A percentile compares a stretch with the other conserved stretches of the same genome.
phyloP scores from a whole-genome alignment of 2,797 vertebrate species.

The Siniperca undulata region DNA sequence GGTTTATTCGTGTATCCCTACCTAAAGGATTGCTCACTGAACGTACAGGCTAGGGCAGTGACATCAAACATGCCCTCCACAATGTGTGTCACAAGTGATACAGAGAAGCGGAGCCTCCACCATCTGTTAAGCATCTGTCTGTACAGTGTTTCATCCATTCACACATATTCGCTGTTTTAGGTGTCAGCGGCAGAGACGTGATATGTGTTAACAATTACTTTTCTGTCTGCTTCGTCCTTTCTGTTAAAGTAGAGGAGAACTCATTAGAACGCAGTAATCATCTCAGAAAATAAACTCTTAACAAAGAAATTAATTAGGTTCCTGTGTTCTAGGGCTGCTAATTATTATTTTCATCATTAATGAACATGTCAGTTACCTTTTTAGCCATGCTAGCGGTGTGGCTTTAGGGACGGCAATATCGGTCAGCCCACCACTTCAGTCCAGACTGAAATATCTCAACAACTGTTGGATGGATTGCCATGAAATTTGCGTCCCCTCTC shows the following conservation, averaged over 20 bases:
- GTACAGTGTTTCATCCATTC: constrained; percentile 62
- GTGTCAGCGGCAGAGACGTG: constrained; percentile 54
- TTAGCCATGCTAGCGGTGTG: not conserved
- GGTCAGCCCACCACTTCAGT: not conserved
- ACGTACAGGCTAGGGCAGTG: constrained; percentile 35
- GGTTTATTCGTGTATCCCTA: constrained; percentile 21
- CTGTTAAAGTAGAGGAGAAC: constrained; percentile 11
- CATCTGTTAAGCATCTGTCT: constrained; percentile 79
- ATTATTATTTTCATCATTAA: not conserved
- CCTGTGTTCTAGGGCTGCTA: not conserved
- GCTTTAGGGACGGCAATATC: fast-evolving
- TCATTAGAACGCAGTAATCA: constrained; percentile 5
- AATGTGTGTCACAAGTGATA: constrained; percentile 66
- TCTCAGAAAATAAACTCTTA: constrained; percentile 22
- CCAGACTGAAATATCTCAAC: not conserved
- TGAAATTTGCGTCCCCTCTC: not conserved
- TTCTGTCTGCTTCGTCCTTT: constrained; percentile 11
- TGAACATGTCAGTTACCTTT: constrained; percentile 17
- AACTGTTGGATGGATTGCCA: not conserved
- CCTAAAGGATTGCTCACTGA: constrained; percentile 63
- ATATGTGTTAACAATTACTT: constrained; percentile 54
- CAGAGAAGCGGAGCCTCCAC: constrained; percentile 38
- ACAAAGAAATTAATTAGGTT: constrained; percentile 3
- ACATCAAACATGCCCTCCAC: constrained; percentile 64
- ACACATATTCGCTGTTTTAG: constrained; percentile 51